Conservation (phyloP, 2,113 vertebrate species). For the Clinocottus analis region DNA sequence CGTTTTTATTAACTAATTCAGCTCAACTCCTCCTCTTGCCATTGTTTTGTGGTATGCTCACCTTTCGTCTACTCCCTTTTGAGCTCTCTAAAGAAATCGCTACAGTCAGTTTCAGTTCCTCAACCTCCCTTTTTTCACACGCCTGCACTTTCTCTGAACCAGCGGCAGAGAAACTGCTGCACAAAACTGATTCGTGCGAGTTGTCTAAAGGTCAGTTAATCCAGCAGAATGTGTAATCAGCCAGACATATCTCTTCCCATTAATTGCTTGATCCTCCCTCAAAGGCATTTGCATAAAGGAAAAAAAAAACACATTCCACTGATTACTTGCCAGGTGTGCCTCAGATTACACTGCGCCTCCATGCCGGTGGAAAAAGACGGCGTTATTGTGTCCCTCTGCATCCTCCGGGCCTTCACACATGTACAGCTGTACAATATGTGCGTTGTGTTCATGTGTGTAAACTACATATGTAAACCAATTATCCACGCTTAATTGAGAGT, state of each 20-base stretch:
- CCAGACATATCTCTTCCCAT: constrained; percentile 43
- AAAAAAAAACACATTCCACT: constrained; percentile 22
- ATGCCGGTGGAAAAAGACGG: constrained; percentile 20
- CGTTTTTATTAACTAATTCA: constrained; percentile 22
- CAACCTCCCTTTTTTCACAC: constrained; percentile 1
- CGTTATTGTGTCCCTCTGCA: constrained; percentile 4
- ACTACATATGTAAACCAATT: constrained; percentile 20
- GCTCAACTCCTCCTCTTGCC: not conserved
- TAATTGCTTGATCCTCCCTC: constrained; percentile 59
- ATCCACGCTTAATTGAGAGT: not conserved
- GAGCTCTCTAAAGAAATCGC: constrained; percentile 14
- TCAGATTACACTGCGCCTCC: constrained; percentile 49
- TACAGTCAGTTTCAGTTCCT: not conserved
- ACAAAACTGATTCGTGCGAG: constrained; percentile 11
- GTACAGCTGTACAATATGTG: not conserved
- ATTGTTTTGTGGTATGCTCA: not conserved
- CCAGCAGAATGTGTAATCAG: constrained; percentile 58
- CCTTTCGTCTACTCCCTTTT: constrained; percentile 16
- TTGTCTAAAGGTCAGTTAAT: constrained; percentile 57
- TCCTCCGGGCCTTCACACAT: not conserved
- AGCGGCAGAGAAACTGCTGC: constrained; percentile 11
- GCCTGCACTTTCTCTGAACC: constrained; percentile 1
- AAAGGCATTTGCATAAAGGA: constrained; percentile 50
- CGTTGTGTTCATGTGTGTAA: not conserved
- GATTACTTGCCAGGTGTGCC: constrained; percentile 54